Evolutionary conservation across 37 sponge, comb jelly and placozoan genomes (phyloP).

Genomic region (Tethya wilhelma): DNA sequence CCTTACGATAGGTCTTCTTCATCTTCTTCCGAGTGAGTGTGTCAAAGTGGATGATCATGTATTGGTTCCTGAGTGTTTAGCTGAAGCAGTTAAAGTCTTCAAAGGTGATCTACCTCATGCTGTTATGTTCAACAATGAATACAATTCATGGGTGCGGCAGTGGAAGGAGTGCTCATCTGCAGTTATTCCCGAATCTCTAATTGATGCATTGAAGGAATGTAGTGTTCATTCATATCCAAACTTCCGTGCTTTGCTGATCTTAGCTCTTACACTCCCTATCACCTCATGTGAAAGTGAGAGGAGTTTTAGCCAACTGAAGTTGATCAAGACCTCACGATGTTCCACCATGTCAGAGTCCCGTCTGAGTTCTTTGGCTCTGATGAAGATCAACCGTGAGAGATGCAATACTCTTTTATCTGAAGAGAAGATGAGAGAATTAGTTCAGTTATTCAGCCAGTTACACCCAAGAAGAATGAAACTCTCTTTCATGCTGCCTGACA

Average conservation of each 20-base stretch:
- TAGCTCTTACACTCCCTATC: no score
- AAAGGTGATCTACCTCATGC: constrained; percentile 27
- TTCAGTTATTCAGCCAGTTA: constrained; percentile 2
- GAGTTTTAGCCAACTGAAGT: no score
- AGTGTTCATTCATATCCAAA: constrained; percentile 8
- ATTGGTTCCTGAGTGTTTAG: constrained; percentile 11
- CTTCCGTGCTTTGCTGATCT: neutral
- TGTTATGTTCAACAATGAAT: constrained; percentile 22
- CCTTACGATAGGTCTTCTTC: constrained; percentile 34
- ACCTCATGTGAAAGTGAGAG: no score
- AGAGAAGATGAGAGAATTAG: neutral
- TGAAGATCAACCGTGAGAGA: constrained; percentile 21
- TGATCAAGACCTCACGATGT: constrained; percentile 16
- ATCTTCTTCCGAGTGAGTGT: constrained; percentile 54
- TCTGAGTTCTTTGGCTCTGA: constrained; percentile 10
- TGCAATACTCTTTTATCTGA: constrained; percentile 14
- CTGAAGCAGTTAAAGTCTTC: constrained; percentile 13
- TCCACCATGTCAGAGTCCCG: constrained; percentile 24
- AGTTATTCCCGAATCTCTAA: neutral
- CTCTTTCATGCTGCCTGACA: neutral
- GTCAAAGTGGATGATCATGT: neutral
- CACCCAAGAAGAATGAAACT: constrained; percentile 33
- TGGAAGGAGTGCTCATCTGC: neutral
- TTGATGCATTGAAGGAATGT: constrained; percentile 13
- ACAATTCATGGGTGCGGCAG: constrained; percentile 22